phyloP scores from a whole-genome alignment of 2,113 vertebrate species.

The Amphiprion percula region DNA sequence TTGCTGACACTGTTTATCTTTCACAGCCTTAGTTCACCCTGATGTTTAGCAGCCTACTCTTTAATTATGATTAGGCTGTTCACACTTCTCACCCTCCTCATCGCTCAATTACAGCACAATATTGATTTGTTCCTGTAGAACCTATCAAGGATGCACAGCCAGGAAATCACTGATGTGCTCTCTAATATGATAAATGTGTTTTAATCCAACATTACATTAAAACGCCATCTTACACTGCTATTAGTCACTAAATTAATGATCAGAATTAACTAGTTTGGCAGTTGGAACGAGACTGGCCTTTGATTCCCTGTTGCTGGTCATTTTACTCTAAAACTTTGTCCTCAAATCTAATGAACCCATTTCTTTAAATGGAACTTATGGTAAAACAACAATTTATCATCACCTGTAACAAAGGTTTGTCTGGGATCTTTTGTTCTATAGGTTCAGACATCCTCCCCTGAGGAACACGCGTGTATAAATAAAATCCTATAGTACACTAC shows the following conservation, averaged over 20 bases:
- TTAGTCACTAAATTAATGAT: slow-evolving; percentile 86
- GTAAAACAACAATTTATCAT: slow-evolving; percentile 77
- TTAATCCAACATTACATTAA: slow-evolving; percentile 86
- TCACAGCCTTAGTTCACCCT: slow-evolving; percentile 60
- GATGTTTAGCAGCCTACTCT: slow-evolving; percentile 75
- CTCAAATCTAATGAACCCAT: slow-evolving; percentile 69
- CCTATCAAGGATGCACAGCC: slow-evolving; percentile 85
- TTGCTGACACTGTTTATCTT: slow-evolving; percentile 76
- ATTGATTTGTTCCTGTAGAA: slow-evolving; percentile 87
- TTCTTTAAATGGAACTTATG: slow-evolving; percentile 70
- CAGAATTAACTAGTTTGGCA: slow-evolving; percentile 82
- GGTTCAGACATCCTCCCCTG: slow-evolving; percentile 56
- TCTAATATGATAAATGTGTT: slow-evolving; percentile 88
- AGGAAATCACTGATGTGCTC: slow-evolving; percentile 85
- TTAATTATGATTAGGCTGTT: slow-evolving; percentile 88
- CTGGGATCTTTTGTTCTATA: slow-evolving; percentile 59
- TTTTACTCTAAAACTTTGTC: slow-evolving; percentile 75
- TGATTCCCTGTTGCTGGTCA: slow-evolving; percentile 73
- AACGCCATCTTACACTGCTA: slow-evolving; percentile 82
- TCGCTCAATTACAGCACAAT: slow-evolving; percentile 87
- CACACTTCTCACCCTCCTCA: slow-evolving; percentile 84
- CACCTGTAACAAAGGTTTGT: slow-evolving; percentile 56
- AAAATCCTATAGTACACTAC: slow-evolving; percentile 31
- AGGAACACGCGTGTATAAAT: slow-evolving; percentile 47
- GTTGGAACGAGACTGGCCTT: slow-evolving; percentile 72